A percentile compares a stretch with the other conserved stretches of the same genome.
Conservation (phyloP, 2,113 vertebrate genomes). For the Capreolus pygargus region DNA sequence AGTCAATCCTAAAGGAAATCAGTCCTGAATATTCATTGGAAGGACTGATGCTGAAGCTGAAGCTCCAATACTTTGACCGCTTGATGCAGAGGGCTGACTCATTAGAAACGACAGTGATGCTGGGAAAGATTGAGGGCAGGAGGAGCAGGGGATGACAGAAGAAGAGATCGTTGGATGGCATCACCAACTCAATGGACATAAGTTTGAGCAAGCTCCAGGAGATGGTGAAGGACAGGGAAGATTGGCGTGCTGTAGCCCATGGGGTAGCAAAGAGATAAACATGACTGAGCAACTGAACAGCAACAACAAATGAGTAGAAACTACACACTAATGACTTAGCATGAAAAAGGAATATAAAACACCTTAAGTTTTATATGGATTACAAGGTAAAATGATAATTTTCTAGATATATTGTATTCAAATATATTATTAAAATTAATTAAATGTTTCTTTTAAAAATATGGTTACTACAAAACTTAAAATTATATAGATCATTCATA, state of each 20-base stretch:
- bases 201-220: neutral
- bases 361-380: neutral
- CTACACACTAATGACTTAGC: neutral
- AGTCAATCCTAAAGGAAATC: neutral
- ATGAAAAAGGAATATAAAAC: neutral
- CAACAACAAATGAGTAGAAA: neutral
- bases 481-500: neutral
- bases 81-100: neutral
- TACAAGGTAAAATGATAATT: neutral
- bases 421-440: neutral
- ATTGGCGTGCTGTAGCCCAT: neutral
- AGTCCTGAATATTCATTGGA: neutral
- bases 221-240: neutral
- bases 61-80: neutral
- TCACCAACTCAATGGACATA: neutral
- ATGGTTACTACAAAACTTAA: neutral
- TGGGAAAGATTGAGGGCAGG: neutral
- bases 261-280: neutral
- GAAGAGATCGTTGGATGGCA: neutral
- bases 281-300: neutral
- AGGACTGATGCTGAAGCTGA: neutral
- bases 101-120: neutral
- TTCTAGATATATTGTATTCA: neutral
- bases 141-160: neutral
- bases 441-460: neutral